Percentiles rank a stretch among this genome's conserved stretches.
phyloP scores from a whole-genome alignment of 2,113 vertebrate genomes.

The Turnix velox region DNA sequence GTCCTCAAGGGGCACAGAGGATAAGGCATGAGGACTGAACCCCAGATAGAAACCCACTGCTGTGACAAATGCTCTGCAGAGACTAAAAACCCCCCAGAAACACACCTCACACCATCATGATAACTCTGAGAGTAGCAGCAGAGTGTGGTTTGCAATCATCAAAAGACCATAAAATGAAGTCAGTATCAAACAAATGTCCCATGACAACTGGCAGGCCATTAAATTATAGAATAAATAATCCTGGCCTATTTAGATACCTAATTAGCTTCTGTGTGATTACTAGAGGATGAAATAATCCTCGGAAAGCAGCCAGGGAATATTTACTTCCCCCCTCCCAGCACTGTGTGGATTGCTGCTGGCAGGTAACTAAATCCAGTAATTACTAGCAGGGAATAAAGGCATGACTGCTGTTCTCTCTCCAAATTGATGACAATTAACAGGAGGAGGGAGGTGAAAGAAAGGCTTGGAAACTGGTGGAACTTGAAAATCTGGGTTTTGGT shows the following conservation, averaged over 20 bases:
- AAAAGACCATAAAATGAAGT: background rate
- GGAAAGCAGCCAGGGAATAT: background rate
- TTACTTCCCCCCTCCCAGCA: background rate
- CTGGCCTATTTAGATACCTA: background rate
- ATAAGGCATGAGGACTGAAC: background rate
- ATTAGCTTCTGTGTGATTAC: background rate
- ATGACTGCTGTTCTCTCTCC: background rate
- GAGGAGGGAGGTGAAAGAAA: background rate
- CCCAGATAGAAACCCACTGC: background rate
- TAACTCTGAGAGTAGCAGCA: background rate
- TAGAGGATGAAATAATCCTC: background rate
- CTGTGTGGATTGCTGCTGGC: background rate
- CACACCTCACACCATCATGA: background rate
- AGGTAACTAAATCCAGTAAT: constrained; percentile 43
- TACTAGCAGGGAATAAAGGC: background rate
- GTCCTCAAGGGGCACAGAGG: background rate
- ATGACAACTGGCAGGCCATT: background rate
- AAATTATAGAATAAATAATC: background rate
- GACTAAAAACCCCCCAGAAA: background rate
- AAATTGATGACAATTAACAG: background rate
- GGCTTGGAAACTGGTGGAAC: constrained; percentile 12
- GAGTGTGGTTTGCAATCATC: background rate
- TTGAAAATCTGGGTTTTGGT: background rate
- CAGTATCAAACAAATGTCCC: background rate
- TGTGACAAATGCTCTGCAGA: background rate